These are phyloP conservation scores for Archaeoteleia sp. DNA, from an alignment of 2,888 invertebrate genomes.

Conservation along the genomic window DNA sequence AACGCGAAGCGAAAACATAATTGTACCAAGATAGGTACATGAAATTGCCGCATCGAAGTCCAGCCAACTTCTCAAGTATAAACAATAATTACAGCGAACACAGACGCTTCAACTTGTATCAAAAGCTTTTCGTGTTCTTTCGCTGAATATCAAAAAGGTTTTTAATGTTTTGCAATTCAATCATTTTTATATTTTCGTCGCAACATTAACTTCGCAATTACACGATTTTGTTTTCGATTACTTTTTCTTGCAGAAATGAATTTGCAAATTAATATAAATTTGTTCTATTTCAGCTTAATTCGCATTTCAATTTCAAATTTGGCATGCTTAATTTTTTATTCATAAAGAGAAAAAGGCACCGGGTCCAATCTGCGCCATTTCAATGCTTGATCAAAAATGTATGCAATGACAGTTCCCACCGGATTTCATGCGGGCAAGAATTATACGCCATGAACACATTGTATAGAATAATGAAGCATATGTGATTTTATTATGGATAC, in stretches of 20 bases:
- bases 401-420: constrained; percentile 39
- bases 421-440: constrained; percentile 32
- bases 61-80: constrained; percentile 38
- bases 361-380: constrained; percentile 31
- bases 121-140: constrained; percentile 6
- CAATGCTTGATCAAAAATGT: constrained; percentile 48
- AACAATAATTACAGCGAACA: constrained; percentile 44
- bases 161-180: too few species aligned
- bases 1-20: constrained; percentile 52
- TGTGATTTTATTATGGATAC: constrained; percentile 29
- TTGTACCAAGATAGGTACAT: constrained; percentile 38
- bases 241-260: too few species aligned
- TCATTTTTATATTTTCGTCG: too few species aligned
- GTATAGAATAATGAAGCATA: constrained; percentile 23
- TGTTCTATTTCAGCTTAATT: constrained; percentile 16
- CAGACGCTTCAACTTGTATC: constrained; percentile 27
- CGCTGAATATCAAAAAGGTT: too few species aligned
- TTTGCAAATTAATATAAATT: too few species aligned
- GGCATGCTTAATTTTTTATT: constrained; percentile 43
- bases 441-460: constrained; percentile 29
- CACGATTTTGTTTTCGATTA: neutral
- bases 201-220: too few species aligned
- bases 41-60: constrained; percentile 47
- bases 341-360: constrained; percentile 33
- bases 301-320: constrained; percentile 37